These are phyloP conservation scores for Galbula dea DNA, from an alignment of 2,113 vertebrate genomes.

Conservation along the genomic window DNA sequence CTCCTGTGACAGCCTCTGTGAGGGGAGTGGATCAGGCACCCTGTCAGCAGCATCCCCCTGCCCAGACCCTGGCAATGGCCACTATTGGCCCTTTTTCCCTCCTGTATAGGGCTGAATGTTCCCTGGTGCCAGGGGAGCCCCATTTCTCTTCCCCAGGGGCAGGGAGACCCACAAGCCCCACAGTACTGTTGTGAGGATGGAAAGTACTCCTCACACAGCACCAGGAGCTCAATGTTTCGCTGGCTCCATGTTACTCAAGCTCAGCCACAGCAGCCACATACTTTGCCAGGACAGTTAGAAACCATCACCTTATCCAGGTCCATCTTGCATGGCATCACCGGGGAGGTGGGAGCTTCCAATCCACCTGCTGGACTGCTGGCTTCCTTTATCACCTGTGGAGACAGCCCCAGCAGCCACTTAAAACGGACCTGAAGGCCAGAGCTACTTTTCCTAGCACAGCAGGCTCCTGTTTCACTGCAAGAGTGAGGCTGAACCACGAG, in stretches of 20 bases:
- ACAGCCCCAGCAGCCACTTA: background rate
- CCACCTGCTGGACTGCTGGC: slow-evolving; percentile 76
- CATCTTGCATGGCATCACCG: slow-evolving; percentile 83
- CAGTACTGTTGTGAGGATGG: background rate
- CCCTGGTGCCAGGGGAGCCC: background rate
- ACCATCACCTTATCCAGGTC: slow-evolving; percentile 89
- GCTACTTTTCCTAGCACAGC: background rate
- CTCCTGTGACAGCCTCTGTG: slow-evolving; percentile 85
- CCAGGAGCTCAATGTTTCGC: background rate
- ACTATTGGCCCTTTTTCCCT: background rate
- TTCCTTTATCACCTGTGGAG: slow-evolving; percentile 87
- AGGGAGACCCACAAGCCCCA: background rate
- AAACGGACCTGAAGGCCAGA: rapidly evolving
- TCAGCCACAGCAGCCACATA: rapidly evolving
- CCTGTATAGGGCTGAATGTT: background rate
- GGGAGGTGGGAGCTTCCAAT: slow-evolving; percentile 80
- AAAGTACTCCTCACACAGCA: background rate
- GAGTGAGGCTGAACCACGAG: rapidly evolving
- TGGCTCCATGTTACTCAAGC: rapidly evolving
- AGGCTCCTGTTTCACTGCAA: rapidly evolving
- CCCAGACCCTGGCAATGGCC: background rate
- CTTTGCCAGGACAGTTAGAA: background rate
- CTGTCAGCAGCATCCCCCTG: background rate
- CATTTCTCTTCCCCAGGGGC: background rate
- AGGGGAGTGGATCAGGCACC: background rate